Evolutionary conservation across 2,888 invertebrate genomes (phyloP), one percentile per base, ranked within the genome.

Genomic region (Portevinia maculata): DNA sequence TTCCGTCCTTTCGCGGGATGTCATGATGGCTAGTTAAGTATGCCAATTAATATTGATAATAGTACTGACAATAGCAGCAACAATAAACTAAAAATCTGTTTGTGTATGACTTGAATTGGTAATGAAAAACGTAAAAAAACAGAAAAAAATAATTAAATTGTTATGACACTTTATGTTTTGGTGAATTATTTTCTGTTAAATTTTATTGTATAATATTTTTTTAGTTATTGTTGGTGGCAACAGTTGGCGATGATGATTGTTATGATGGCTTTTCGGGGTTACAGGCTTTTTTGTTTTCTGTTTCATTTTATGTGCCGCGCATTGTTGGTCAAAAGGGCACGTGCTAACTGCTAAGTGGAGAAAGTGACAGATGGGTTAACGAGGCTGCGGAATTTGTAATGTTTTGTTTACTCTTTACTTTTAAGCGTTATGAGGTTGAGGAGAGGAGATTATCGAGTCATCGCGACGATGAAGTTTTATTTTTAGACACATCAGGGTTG

Each of bases 271-370:
- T 73, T 76, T 83, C 39, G 83, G 60, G 78, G 71, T 67, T 83
- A 71, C 34, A 71, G 37, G 32, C 13, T 32, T 28, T 65, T 70
- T 34, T 32, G 60, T 60, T 39, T 53, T 65, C 39, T 50, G 21
- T 59, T 50, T 13, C 7, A 15, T 28, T 57, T 44, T 32, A 41
- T 48, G 44, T 59, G 55, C 30, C 59, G 32, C 70, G 70, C 59
- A 60, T 75, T 83, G 60, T 78, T 67, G 76, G 71, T 50, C 62
- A 32, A 67, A 78, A 83, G 83, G 83, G 83, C 83, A 83, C 83
- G 83, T 78, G 83, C 78, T 83, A 83, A 83, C 71, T 83, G 71
- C 78, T 83, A 83, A 83, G 78, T 83, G 71, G 83, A 78, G 83
- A 83, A 83, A 83, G 83, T 83, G 76, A 73, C 83, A 83, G 65